Evolutionary conservation across 2,888 invertebrate species (phyloP), one percentile per base, ranked within the genome.

Genomic region (Abrostola triplasia): DNA sequence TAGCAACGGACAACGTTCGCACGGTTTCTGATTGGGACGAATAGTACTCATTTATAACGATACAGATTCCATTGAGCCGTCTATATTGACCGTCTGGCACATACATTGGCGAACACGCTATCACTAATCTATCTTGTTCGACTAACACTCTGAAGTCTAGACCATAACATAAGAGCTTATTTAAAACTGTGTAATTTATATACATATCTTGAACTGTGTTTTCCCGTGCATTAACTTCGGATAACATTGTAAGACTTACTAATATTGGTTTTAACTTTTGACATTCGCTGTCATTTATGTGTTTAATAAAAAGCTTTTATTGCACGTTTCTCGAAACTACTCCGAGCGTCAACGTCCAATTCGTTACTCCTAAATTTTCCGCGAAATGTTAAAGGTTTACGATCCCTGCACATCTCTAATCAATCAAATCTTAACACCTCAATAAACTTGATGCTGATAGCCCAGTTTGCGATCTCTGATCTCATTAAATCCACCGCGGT

Each of bases 381-480:
- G 63, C 59, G 48, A 68, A 67, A 51, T 60, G 70, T 75, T 77
- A 75, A 78, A 69, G 70, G 68, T 83, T 83, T 74, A 78, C 67
- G 73, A 80, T 59, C 77, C 72, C 68, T 83, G 77, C 80, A 76
- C 79, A 82, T 82, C 75, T 72, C 48, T 56, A 64, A 47, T 47
- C 24, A 47, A 47, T 47, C 44, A 47, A 47, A 47, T 24, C 44
- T 82, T 80, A 84, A 83, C 74, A 79, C 53, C 80, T 75, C 77
- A 85, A 84, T 86, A 84, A 84, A 86, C 71, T 83, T 83, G 71
- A 84, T 84, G 71, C 83, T 83, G 71, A 84, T 84, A 85, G 86
- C 87, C 85, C 82, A 77, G 67, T 87, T 88, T 88, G 88, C 83
- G 83, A 83, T 79, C 81, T 58, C 57, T 70, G 62, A 70, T 77